Conservation (phyloP, 2,888 invertebrate species). For the Poecilus cupreus region DNA sequence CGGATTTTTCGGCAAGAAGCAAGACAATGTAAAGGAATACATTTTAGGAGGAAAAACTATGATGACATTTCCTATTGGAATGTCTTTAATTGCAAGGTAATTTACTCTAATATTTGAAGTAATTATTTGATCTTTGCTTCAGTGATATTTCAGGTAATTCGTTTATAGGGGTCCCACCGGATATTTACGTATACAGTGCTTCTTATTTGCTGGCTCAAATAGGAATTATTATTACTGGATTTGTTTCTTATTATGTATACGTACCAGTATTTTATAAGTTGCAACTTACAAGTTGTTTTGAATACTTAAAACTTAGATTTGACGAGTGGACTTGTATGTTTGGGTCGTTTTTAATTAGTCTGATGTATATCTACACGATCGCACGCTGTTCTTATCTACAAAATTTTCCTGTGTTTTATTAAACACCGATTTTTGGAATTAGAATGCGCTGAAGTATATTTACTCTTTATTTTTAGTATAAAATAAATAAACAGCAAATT, state of each 20-base stretch:
- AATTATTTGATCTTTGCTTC: no score
- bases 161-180: constrained; percentile 78
- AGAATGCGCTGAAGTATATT: no score
- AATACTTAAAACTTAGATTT: constrained; percentile 78
- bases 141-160: constrained; percentile 86
- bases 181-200: constrained; percentile 70
- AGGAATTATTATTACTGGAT: constrained; percentile 67
- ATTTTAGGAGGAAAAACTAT: constrained; percentile 83
- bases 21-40: constrained; percentile 81
- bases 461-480: no score
- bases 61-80: constrained; percentile 82
- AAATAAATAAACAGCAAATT: no score
- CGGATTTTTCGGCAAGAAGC: constrained; percentile 75
- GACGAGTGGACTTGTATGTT: constrained; percentile 75
- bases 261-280: constrained; percentile 80
- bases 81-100: constrained; percentile 85
- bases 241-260: constrained; percentile 65
- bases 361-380: no score
- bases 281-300: constrained; percentile 79
- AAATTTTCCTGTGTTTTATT: no score
- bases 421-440: no score
- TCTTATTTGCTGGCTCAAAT: constrained; percentile 76
- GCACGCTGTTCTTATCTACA: no score
- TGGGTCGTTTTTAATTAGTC: constrained; percentile 76
- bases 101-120: constrained; percentile 59